Evolutionary conservation across 2,797 vertebrate genomes (phyloP), one percentile per base, ranked within the genome.

Genomic region (Kryptolebias ocellatus): DNA sequence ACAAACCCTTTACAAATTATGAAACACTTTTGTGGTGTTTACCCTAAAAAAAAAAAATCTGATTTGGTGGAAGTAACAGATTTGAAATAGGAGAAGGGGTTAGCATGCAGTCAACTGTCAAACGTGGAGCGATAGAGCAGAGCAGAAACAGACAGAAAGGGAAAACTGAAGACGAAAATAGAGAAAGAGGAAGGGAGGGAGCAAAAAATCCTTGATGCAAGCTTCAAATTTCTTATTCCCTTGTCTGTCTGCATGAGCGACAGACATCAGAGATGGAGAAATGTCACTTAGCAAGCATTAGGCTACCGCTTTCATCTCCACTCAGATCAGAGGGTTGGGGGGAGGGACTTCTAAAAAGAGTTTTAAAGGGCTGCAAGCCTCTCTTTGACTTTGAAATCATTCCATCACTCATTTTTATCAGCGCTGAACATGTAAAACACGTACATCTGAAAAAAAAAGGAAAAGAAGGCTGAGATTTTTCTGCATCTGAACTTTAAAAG

Each of bases 241-340:
- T 58, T 72, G 67, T 82, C 83, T 66, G 72, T 82, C 85, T 82
- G 79, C 74, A 70, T 85, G 76, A 86, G 85, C 65, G 63, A 84
- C 86, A 76, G 64, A 91, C 83, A 91, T 92, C 87, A 83, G 83
- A 86, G 85, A 85, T 89, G 80, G 64, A 88, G 85, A 91, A 91
- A 90, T 90, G 90, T 91, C 91, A 90, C 85, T 89, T 84, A 85
- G 80, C 80, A 74, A 78, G 85, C 89, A 86, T 89, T 89, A 89
- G 79, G 70, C 83, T 70, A 45, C 44, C 28, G 49, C 83, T 90
- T 89, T 92, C 81, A 91, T 91, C 89, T 89, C 70, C 59, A 52
- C 49, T 80, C 53, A 76, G 77, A 90, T 89, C 83, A 83, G 64
- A 83, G 78, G 84, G 72, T 70, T 12, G 46, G 47, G 34, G 70